Conservation (phyloP, 2,113 vertebrate genomes). For the Onychorhynchus coronatus region DNA sequence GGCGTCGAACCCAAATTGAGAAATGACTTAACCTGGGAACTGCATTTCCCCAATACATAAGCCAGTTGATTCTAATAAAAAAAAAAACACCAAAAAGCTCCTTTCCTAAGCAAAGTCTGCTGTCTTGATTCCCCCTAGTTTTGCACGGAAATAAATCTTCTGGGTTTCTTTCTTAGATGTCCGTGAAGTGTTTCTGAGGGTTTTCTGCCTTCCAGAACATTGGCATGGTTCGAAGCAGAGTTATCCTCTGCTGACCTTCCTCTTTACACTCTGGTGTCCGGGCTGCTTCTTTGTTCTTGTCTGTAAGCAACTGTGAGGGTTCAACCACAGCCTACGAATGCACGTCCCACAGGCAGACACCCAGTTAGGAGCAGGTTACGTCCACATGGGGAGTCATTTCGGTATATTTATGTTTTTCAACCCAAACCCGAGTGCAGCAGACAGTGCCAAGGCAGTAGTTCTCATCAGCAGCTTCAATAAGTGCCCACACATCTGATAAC, state of each 20-base stretch:
- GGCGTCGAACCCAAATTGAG: background rate
- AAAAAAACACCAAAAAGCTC: background rate
- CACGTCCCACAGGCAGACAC: background rate
- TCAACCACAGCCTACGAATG: background rate
- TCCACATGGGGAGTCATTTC: background rate
- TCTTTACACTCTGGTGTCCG: background rate
- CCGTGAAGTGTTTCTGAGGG: too few species aligned
- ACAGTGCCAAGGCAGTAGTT: background rate
- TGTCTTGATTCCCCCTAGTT: background rate
- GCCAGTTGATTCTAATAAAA: background rate
- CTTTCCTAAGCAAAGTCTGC: background rate
- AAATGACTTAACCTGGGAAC: background rate
- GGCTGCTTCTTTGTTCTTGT: background rate
- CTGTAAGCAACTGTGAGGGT: background rate
- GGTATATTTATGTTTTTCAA: background rate
- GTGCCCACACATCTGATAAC: background rate
- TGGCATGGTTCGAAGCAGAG: background rate
- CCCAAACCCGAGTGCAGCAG: background rate
- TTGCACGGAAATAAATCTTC: background rate
- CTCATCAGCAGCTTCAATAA: background rate
- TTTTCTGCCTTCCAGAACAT: background rate
- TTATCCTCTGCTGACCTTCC: background rate
- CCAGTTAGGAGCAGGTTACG: background rate
- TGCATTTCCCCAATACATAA: background rate
- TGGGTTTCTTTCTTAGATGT: background rate